These are phyloP conservation scores for Axinella damicornis DNA, from an alignment of 37 sponge, comb jelly and placozoan species.

Conservation along the genomic window DNA sequence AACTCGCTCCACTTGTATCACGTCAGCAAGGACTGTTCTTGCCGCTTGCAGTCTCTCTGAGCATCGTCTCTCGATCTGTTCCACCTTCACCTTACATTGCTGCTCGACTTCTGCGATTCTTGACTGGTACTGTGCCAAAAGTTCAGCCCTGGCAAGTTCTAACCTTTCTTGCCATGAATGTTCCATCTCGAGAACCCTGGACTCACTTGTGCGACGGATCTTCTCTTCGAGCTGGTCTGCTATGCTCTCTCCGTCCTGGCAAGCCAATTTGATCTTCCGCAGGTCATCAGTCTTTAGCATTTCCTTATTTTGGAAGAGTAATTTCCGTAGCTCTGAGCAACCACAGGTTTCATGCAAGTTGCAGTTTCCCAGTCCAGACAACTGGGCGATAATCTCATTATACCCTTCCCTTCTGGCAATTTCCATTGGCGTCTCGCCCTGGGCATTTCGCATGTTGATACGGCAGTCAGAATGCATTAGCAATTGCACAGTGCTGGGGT, in stretches of 20 bases:
- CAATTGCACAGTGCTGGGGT: constrained; percentile 43
- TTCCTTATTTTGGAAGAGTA: constrained; percentile 55
- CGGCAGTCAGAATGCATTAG: constrained; percentile 70
- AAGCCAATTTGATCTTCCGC: constrained; percentile 36
- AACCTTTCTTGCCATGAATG: constrained; percentile 63
- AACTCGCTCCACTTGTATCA: not conserved
- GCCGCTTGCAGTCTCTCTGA: constrained; percentile 23
- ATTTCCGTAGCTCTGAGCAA: constrained; percentile 50
- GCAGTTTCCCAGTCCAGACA: constrained; percentile 65
- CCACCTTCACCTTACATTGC: constrained; percentile 46
- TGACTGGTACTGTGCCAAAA: constrained; percentile 61
- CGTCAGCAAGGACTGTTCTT: not conserved
- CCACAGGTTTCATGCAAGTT: constrained; percentile 47
- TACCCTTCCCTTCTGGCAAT: constrained; percentile 53
- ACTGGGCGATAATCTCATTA: constrained; percentile 57
- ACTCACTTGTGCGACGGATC: constrained; percentile 55
- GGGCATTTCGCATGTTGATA: constrained; percentile 60
- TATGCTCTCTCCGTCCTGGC: constrained; percentile 46
- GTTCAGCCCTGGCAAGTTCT: constrained; percentile 57
- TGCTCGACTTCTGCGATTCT: constrained; percentile 64
- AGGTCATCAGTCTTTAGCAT: constrained; percentile 43
- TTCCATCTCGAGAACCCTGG: constrained; percentile 38
- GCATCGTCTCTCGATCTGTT: constrained; percentile 51
- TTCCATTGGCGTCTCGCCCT: constrained; percentile 68
- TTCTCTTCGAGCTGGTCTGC: constrained; percentile 66